phyloP scores from a whole-genome alignment of 2,797 vertebrate genomes.

The Platalea minor region DNA sequence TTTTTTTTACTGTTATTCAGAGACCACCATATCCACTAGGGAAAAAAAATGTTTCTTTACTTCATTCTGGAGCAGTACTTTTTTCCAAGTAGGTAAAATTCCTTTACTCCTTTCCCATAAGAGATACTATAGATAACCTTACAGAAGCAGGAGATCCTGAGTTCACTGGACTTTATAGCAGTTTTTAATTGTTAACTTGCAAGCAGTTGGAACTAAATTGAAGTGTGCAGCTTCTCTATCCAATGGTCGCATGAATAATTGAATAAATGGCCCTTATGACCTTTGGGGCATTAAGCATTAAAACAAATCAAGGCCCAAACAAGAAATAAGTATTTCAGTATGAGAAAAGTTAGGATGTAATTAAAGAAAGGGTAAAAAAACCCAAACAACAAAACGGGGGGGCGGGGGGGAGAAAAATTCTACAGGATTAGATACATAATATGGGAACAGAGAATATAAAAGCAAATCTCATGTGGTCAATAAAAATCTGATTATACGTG shows the following conservation, averaged over 20 bases:
- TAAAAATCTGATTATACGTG: neutral
- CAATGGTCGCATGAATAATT: neutral
- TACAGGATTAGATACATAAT: neutral
- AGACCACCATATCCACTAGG: neutral
- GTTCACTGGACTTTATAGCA: neutral
- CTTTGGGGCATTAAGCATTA: neutral
- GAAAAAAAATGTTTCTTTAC: neutral
- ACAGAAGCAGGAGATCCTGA: neutral
- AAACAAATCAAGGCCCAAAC: neutral
- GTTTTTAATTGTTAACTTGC: neutral
- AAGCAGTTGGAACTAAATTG: neutral
- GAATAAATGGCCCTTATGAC: neutral
- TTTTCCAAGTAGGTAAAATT: neutral
- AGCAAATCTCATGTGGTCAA: neutral
- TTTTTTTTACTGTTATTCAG: neutral
- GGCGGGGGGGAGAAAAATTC: too few species aligned
- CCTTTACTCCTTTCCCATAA: neutral
- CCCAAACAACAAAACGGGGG: accelerated
- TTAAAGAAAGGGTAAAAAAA: neutral
- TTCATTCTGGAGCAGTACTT: neutral
- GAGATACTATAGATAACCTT: neutral
- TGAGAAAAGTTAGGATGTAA: neutral
- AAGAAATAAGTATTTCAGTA: neutral
- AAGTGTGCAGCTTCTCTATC: neutral
- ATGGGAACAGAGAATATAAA: neutral